Evolutionary conservation across 2,888 invertebrate genomes (phyloP).

Genomic region (Trimorus sp.): DNA sequence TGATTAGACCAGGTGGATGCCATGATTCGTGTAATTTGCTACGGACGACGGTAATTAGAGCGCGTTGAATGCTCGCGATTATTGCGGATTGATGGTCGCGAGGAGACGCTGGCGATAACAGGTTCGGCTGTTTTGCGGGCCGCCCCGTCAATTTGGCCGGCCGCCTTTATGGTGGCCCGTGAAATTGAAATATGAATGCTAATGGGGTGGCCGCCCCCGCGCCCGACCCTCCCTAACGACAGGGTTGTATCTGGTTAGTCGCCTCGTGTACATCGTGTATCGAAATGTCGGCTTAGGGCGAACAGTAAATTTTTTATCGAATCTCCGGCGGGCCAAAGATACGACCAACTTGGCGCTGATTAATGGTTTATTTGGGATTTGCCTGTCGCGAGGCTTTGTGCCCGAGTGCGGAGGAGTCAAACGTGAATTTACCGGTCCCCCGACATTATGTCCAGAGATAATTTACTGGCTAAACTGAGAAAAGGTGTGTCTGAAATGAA

Average conservation of each 20-base stretch:
- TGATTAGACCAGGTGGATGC: conserved; percentile 44
- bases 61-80: conserved; percentile 72
- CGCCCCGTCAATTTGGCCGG: conserved; percentile 42
- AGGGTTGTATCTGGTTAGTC: conserved; percentile 38
- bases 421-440: too few species aligned
- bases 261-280: conserved; percentile 20
- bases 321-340: too few species aligned
- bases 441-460: too few species aligned
- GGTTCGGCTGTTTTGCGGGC: conserved; percentile 54
- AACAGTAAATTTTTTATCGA: too few species aligned
- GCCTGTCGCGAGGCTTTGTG: too few species aligned
- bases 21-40: conserved; percentile 48
- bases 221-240: conserved; percentile 41
- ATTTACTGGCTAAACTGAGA: too few species aligned
- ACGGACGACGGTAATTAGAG: conserved; percentile 73
- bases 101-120: conserved; percentile 70
- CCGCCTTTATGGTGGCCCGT: conserved; percentile 64
- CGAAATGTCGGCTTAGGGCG: conserved; percentile 12
- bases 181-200: conserved; percentile 77
- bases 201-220: conserved; percentile 70
- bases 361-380: too few species aligned
- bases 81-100: conserved; percentile 79
- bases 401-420: too few species aligned
- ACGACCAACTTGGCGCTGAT: too few species aligned
- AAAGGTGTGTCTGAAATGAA: too few species aligned